Percentiles rank a stretch among this genome's conserved stretches.
Evolutionary conservation across 2,888 invertebrate genomes (phyloP).

Genomic region (Sarcophaga variegata): DNA sequence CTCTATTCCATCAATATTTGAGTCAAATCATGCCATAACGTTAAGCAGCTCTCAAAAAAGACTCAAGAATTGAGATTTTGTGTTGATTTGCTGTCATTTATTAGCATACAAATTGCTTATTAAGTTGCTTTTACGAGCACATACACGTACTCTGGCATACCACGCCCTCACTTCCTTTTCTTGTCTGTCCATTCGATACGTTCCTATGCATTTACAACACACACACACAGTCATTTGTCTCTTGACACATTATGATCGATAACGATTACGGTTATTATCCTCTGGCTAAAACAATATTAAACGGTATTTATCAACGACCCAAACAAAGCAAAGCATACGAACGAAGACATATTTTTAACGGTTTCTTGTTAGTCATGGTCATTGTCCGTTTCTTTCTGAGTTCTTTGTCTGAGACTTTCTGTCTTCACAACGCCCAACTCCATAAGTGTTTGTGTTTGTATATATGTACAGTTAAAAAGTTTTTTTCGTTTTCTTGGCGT

Average conservation of each 20-base stretch:
- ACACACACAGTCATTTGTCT: conserved; percentile 8
- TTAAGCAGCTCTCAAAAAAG: background rate
- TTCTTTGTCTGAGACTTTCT: conserved; percentile 62
- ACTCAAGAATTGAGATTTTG: conserved; percentile 26
- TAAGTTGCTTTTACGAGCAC: conserved; percentile 28
- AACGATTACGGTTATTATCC: conserved; percentile 64
- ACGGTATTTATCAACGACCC: conserved; percentile 28
- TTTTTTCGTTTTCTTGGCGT: background rate
- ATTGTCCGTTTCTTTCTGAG: conserved; percentile 54
- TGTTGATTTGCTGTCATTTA: conserved; percentile 63
- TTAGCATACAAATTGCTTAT: conserved; percentile 63
- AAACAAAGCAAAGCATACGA: conserved; percentile 10
- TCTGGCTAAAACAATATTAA: conserved; percentile 55
- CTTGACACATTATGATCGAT: conserved; percentile 66
- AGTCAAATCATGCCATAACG: background rate
- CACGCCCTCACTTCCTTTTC: conserved; percentile 57
- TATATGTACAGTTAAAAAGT: background rate
- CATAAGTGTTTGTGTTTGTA: conserved; percentile 2
- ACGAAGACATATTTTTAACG: conserved; percentile 29
- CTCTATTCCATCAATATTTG: conserved; percentile 36
- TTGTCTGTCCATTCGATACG: background rate
- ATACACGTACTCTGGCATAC: conserved; percentile 27
- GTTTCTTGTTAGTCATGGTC: conserved; percentile 67
- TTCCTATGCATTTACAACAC: background rate
- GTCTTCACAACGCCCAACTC: conserved; percentile 33